Conservation (phyloP, 1,140 invertebrate genomes). For the Copidosoma floridanum region DNA sequence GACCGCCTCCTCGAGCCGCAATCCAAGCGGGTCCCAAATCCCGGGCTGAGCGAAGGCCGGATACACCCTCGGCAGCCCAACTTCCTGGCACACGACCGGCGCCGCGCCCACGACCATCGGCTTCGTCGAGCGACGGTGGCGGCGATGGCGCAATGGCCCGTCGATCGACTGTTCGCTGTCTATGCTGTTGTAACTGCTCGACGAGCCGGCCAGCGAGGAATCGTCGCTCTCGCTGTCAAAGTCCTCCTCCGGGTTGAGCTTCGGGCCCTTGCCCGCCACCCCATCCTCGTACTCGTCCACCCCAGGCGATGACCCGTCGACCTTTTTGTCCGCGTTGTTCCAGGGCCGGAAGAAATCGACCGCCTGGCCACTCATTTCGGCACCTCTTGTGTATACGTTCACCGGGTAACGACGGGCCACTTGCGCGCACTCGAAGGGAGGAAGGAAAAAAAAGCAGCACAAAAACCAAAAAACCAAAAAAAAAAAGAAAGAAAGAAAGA, state of each 20-base stretch:
- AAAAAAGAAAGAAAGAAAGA: slow-evolving; percentile 3
- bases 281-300: background rate
- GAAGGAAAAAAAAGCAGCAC: background rate
- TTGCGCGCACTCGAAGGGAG: too few species aligned
- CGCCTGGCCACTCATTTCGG: too few species aligned
- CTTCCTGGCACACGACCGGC: background rate
- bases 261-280: slow-evolving; percentile 7
- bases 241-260: slow-evolving; percentile 17
- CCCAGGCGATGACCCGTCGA: too few species aligned
- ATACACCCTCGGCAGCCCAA: too few species aligned
- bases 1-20: background rate
- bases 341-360: slow-evolving; percentile 47
- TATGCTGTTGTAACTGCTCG: background rate
- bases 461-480: background rate
- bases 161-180: background rate
- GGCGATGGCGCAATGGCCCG: too few species aligned
- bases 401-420: too few species aligned
- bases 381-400: too few species aligned
- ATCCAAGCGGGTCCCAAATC: too few species aligned
- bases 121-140: too few species aligned
- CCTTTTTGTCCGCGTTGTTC: too few species aligned
- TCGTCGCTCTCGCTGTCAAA: slow-evolving; percentile 24
- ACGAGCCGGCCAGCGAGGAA: background rate
- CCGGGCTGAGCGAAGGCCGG: too few species aligned
- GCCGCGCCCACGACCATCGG: background rate